Evolutionary conservation across 1,140 invertebrate genomes (phyloP).

Genomic region (Ditylenchus dipsaci): DNA sequence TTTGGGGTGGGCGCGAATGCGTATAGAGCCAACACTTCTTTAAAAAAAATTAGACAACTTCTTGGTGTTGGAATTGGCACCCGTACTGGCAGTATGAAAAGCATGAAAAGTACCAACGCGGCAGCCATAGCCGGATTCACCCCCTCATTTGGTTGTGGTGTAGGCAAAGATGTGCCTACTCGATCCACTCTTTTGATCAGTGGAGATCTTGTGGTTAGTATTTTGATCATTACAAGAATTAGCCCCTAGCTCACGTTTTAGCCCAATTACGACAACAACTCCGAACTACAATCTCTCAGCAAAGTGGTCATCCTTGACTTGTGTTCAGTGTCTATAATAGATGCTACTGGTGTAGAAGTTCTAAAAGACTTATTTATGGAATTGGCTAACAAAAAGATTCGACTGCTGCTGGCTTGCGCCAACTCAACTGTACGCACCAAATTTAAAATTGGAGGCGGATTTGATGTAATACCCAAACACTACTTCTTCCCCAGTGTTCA

Average conservation of each 20-base stretch:
- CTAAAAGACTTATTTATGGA: slow-evolving; percentile 42
- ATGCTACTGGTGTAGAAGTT: slow-evolving; percentile 10
- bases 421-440: slow-evolving; percentile 36
- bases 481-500: slow-evolving; percentile 45
- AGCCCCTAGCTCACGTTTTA: slow-evolving; percentile 1
- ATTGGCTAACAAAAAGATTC: slow-evolving; percentile 30
- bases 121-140: neutral
- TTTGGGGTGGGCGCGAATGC: too few relatives aligned
- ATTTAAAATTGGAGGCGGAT: slow-evolving; percentile 34
- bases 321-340: slow-evolving; percentile 38
- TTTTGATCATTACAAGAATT: neutral
- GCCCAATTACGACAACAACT: slow-evolving; percentile 38
- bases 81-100: slow-evolving; percentile 45
- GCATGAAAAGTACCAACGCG: slow-evolving; percentile 36
- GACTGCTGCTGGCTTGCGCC: slow-evolving; percentile 38
- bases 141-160: neutral
- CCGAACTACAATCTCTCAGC: slow-evolving; percentile 24
- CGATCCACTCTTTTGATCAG: slow-evolving; percentile 43
- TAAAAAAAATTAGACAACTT: slow-evolving; percentile 31
- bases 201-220: slow-evolving; percentile 39
- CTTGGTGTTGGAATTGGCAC: slow-evolving; percentile 46
- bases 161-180: slow-evolving; percentile 3
- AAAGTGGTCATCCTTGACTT: slow-evolving; percentile 44
- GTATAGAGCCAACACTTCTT: too few relatives aligned
- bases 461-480: slow-evolving; percentile 41